Base-by-base conservation (phyloP, 1,140 invertebrate species). In the Lepidurus packardi region DNA sequence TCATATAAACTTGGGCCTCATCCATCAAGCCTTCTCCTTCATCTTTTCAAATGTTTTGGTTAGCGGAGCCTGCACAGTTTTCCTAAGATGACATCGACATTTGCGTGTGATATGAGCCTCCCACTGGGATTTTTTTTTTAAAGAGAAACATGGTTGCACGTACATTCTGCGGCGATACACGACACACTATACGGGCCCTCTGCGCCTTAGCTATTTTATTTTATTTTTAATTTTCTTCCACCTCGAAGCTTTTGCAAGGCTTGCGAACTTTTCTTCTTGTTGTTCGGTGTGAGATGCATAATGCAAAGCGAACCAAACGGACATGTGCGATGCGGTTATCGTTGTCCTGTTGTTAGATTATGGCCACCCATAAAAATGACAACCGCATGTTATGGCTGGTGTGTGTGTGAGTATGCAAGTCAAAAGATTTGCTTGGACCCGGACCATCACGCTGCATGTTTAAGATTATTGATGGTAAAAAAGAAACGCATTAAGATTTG, bases 51-150 rank as follows among this genome's bases (percentile, higher is more conserved):
- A 65, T 65, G 53, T 65, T 65, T 65, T 65, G 16, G 53, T 65
- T 65, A 65, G 53, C 53, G 21, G 53, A 65, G 53, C 53, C 13
- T 16, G n/a, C 16, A 65, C 53, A 65, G 21, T 21, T 21, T 65
- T 13, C 13, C 34, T 7, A 13, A 65, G 53, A 65, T 65, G 53
- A 65, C 53, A 65, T 65, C 53, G 53, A 65, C 53, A 16, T 65
- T 65, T 65, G 53, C 53, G 53, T 65, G 53, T 65, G 53, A 65
- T 65, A 65, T 65, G 53, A 65, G 53, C 53, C 53, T 65, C 53
- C 53, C 16, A 65, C 53, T 65, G 53, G 53, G 53, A 13, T n/a
- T 7, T n/a, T 21, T 65, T 65, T 65, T 65, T n/a, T 65, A n/a
- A n/a, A n/a, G n/a, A 65, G 21, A 65, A 65, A 21, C 53, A 11